A percentile compares a stretch with the other conserved stretches of the same genome.
phyloP scores from a whole-genome alignment of 1,140 invertebrate genomes.

The Drosophila setifemur region DNA sequence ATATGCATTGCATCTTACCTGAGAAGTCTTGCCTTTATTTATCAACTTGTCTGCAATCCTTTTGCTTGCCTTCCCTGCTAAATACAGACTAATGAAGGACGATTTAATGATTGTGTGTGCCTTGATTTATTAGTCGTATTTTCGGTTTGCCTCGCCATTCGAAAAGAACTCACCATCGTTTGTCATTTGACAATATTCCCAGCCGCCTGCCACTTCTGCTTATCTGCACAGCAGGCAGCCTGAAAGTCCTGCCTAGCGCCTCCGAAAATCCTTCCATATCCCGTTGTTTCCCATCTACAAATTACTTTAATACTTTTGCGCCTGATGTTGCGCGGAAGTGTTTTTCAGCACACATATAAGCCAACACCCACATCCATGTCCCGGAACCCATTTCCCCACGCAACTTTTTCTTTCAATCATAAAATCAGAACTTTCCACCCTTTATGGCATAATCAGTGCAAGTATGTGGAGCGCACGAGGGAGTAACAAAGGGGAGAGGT shows the following conservation, averaged over 20 bases:
- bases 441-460: constrained; percentile 75
- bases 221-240: constrained; percentile 68
- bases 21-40: too few species aligned
- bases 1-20: too few species aligned
- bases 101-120: too few species aligned
- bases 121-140: constrained; percentile 65
- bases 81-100: constrained; percentile 27
- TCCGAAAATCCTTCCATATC: not conserved
- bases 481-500: not conserved
- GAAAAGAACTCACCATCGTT: constrained; percentile 41
- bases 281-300: constrained; percentile 56
- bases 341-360: constrained; percentile 44
- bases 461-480: constrained; percentile 12
- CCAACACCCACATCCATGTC: constrained; percentile 1
- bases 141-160: constrained; percentile 15
- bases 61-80: not conserved
- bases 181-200: constrained; percentile 46
- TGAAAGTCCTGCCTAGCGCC: not conserved
- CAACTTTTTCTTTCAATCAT: constrained; percentile 74
- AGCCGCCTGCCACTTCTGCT: constrained; percentile 44
- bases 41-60: too few species aligned
- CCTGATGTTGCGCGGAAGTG: constrained; percentile 67
- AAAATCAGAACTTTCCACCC: constrained; percentile 79
- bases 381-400: constrained; percentile 7
- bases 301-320: constrained; percentile 79